These are phyloP conservation scores for Athalia circularis DNA, from an alignment of 2,888 invertebrate genomes.

Conservation along the genomic window DNA sequence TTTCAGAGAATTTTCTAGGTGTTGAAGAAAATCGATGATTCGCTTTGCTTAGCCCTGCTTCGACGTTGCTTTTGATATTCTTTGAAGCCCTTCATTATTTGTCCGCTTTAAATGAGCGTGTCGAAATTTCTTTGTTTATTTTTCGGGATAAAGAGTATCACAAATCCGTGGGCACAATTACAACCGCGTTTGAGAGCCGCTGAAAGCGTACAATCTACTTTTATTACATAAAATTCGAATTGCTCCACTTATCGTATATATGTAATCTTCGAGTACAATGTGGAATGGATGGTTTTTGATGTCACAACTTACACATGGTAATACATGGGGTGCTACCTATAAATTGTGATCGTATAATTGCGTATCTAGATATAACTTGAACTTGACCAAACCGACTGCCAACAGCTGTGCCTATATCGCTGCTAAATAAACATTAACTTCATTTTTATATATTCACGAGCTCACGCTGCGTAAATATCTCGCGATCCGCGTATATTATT, in stretches of 20 bases:
- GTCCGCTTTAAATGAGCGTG: too few species aligned
- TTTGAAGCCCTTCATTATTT: too few species aligned
- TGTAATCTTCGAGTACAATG: conserved; percentile 25
- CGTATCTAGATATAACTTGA: background rate
- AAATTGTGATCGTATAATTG: conserved; percentile 23
- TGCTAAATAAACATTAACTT: conserved; percentile 10
- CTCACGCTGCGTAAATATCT: conserved; percentile 6
- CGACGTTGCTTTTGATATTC: too few species aligned
- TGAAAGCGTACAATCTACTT: conserved; percentile 12
- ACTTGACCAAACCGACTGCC: conserved; percentile 20
- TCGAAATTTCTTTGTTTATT: too few species aligned
- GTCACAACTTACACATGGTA: conserved; percentile 9
- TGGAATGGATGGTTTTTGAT: conserved; percentile 13
- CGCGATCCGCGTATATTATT: background rate
- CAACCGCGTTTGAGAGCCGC: conserved; percentile 22
- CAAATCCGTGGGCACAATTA: too few species aligned
- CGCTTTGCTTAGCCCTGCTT: too few species aligned
- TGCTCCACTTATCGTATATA: conserved; percentile 5
- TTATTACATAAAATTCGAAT: conserved; percentile 41
- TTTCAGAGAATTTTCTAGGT: too few species aligned
- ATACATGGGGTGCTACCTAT: background rate
- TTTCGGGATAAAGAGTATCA: too few species aligned
- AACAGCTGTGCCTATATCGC: conserved; percentile 6
- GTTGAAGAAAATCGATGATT: too few species aligned
- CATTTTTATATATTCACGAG: background rate